Conservation (phyloP, 2,113 vertebrate genomes). For the Phasianus colchicus region DNA sequence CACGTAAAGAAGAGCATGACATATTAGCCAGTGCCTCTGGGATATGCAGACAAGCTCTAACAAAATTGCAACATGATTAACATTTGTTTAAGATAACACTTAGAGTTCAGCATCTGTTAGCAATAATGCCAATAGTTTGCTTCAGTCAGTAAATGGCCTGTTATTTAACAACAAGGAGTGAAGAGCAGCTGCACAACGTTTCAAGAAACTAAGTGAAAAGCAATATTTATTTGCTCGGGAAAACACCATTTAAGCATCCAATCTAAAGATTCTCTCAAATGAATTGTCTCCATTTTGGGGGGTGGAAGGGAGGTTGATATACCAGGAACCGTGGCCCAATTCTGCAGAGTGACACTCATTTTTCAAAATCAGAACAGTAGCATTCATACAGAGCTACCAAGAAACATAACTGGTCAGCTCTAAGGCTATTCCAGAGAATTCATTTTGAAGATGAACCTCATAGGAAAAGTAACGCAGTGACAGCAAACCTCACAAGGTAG, state of each 20-base stretch:
- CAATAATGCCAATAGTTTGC: conserved; percentile 48
- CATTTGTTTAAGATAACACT: conserved; percentile 54
- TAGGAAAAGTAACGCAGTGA: background rate
- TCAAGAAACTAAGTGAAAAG: background rate
- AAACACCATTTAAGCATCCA: background rate
- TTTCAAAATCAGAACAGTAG: background rate
- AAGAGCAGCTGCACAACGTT: conserved; percentile 41
- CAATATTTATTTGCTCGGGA: conserved; percentile 33
- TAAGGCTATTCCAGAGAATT: background rate
- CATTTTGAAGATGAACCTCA: background rate
- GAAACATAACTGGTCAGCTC: background rate
- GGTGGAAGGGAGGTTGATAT: background rate
- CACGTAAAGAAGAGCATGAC: background rate
- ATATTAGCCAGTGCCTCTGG: conserved; percentile 22
- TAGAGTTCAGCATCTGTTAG: conserved; percentile 51
- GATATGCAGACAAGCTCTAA: conserved; percentile 15
- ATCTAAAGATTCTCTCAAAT: background rate
- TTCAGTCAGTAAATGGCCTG: conserved; percentile 5
- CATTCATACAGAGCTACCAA: background rate
- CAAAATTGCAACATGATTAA: conserved; percentile 54
- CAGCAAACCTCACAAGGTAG: background rate
- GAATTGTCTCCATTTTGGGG: background rate
- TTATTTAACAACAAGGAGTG: conserved; percentile 32
- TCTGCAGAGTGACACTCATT: background rate
- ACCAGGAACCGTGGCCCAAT: background rate